Evolutionary conservation across 2,888 invertebrate genomes (phyloP).

Genomic region (Thyatira batis): DNA sequence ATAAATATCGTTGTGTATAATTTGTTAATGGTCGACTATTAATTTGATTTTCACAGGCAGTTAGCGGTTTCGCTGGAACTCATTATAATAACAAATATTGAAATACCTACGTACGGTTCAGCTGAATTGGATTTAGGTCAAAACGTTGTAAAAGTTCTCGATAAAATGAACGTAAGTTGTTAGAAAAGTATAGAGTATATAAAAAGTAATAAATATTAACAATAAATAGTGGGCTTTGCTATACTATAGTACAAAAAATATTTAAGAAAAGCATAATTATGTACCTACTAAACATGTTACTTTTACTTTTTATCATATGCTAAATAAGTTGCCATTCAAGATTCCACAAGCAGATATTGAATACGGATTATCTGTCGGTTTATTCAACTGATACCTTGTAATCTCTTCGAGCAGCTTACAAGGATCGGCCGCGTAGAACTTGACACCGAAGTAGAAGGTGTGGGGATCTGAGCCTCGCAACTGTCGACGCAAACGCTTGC

Average conservation of each 20-base stretch:
- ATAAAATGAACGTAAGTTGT: not conserved
- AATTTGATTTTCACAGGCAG: slow-evolving; percentile 59
- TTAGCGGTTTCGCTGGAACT: slow-evolving; percentile 50
- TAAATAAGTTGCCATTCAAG: not conserved
- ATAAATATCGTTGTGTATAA: slow-evolving; percentile 44
- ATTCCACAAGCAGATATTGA: not conserved
- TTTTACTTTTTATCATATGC: too few species aligned
- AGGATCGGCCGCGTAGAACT: slow-evolving; percentile 98
- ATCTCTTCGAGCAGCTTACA: slow-evolving; percentile 98
- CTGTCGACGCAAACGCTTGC: slow-evolving; percentile 93
- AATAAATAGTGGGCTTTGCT: too few species aligned
- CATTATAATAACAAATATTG: slow-evolving; percentile 49
- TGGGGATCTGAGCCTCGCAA: slow-evolving; percentile 90
- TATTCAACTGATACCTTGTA: slow-evolving; percentile 85
- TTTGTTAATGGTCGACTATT: slow-evolving; percentile 55
- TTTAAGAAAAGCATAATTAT: too few species aligned
- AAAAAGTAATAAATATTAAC: too few species aligned
- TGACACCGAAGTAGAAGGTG: slow-evolving; percentile 97
- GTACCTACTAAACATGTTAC: too few species aligned
- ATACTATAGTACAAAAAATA: too few species aligned
- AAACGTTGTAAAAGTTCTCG: slow-evolving; percentile 1
- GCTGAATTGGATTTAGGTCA: slow-evolving; percentile 2
- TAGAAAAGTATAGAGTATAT: not conserved
- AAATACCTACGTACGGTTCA: slow-evolving; percentile 17
- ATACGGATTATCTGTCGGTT: not conserved